A percentile compares a stretch with the other conserved stretches of the same genome.
phyloP scores from a whole-genome alignment of 2,797 vertebrate species.

The Gymnothorax javanicus region DNA sequence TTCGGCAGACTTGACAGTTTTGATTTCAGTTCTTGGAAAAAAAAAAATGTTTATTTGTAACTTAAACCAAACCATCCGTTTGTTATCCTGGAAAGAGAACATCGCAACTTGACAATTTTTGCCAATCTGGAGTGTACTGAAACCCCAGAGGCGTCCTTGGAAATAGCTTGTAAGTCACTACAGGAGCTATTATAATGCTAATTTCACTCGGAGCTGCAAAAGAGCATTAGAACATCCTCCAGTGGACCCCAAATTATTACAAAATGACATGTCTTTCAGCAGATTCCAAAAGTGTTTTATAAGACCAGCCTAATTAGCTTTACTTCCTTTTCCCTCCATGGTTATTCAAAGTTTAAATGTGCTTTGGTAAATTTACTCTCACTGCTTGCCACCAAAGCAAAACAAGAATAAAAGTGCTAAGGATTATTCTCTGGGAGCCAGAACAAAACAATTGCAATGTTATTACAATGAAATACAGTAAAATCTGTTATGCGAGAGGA shows the following conservation, averaged over 20 bases:
- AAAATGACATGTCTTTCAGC: background rate
- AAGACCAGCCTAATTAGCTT: background rate
- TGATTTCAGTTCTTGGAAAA: too few species aligned
- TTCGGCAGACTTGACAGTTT: too few species aligned
- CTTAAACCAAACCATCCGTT: too few species aligned
- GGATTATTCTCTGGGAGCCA: background rate
- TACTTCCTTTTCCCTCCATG: background rate
- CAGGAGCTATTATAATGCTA: conserved; percentile 47
- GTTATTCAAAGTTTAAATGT: background rate
- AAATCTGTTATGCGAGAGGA: background rate
- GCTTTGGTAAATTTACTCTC: background rate
- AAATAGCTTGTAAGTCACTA: background rate
- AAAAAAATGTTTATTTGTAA: too few species aligned
- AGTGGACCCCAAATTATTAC: background rate
- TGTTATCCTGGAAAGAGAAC: too few species aligned
- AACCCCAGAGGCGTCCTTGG: too few species aligned
- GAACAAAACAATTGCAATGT: background rate
- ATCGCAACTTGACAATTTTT: too few species aligned
- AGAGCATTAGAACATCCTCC: background rate
- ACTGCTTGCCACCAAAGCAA: background rate
- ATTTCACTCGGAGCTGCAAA: conserved; percentile 24
- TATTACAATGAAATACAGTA: background rate
- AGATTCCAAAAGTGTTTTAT: background rate
- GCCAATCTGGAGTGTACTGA: too few species aligned
- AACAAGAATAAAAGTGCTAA: background rate